Evolutionary conservation across 2,113 vertebrate species (phyloP).

Genomic region (Pyrgilauda ruficollis): DNA sequence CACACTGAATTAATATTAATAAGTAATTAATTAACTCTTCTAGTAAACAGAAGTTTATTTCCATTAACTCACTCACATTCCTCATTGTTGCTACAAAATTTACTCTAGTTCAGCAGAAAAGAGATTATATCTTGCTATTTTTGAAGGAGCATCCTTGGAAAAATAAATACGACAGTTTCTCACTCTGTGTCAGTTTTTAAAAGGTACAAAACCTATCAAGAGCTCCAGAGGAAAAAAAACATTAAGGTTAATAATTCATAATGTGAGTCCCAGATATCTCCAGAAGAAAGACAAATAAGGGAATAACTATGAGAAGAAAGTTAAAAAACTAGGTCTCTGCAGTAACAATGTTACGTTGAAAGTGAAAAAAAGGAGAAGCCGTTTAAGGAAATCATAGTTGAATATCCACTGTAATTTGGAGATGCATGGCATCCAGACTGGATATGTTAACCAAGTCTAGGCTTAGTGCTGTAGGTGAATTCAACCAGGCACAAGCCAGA

Average conservation of each 20-base stretch:
- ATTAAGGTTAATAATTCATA: neutral
- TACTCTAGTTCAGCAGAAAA: neutral
- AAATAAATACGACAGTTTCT: neutral
- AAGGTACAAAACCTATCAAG: neutral
- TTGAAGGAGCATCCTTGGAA: neutral
- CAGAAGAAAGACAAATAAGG: neutral
- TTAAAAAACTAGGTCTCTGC: neutral
- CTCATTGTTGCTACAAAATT: neutral
- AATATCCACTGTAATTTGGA: neutral
- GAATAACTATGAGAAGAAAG: neutral
- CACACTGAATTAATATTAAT: neutral
- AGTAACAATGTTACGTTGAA: neutral
- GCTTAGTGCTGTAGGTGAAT: neutral
- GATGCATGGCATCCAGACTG: neutral
- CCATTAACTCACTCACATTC: neutral
- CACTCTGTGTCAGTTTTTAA: neutral
- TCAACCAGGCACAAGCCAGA: neutral
- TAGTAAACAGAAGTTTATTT: neutral
- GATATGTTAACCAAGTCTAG: neutral
- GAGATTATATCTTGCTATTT: neutral
- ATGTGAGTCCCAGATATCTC: neutral
- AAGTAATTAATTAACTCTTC: neutral
- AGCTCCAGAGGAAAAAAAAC: neutral
- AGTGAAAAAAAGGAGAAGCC: neutral
- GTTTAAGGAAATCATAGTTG: neutral